Percentiles rank a stretch among this genome's conserved stretches.
Evolutionary conservation across 2,113 vertebrate species (phyloP).

Genomic region (Phalacrocorax brasilianus): DNA sequence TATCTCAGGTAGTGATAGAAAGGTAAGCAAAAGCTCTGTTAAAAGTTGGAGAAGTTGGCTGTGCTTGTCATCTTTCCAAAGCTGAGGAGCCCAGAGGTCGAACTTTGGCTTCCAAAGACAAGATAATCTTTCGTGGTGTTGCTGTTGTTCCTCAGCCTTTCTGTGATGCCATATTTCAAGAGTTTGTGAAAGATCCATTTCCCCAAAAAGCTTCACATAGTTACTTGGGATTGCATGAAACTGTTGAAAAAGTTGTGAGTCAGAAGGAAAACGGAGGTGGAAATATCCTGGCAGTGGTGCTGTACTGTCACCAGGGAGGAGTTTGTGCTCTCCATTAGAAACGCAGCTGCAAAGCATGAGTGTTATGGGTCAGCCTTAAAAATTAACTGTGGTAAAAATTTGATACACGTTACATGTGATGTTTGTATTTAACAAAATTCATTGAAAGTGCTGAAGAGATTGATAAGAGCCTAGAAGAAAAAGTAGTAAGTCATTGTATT

Average conservation of each 20-base stretch:
- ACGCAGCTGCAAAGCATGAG: not conserved
- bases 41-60: not conserved
- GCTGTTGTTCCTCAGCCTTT: not conserved
- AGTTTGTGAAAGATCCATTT: not conserved
- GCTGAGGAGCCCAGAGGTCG: not conserved
- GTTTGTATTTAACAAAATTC: not conserved
- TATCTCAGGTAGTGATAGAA: not conserved
- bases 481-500: not conserved
- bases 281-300: not conserved
- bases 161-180: fast-evolving
- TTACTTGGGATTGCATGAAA: not conserved
- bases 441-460: not conserved
- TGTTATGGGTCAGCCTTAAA: not conserved
- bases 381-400: not conserved
- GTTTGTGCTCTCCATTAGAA: not conserved
- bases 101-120: fast-evolving
- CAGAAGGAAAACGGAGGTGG: not conserved
- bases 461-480: not conserved
- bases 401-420: fast-evolving
- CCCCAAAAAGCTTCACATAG: not conserved
- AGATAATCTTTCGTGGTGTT: not conserved
- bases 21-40: not conserved
- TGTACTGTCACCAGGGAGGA: not conserved
- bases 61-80: not conserved
- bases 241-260: not conserved